phyloP scores from a whole-genome alignment of 2,888 invertebrate species.

The Sturmia bella region DNA sequence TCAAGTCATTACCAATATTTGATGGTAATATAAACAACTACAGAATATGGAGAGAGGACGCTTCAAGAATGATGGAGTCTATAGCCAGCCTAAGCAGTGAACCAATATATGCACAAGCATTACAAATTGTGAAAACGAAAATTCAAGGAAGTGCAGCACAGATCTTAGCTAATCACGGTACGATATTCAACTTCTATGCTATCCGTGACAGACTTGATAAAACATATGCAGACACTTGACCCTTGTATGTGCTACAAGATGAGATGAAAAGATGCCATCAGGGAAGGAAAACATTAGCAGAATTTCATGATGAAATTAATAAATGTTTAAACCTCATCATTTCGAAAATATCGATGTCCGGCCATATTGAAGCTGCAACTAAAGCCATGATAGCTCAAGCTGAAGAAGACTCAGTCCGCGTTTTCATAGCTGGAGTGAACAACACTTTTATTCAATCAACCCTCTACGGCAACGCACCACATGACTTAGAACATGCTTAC shows the following conservation, averaged over 20 bases:
- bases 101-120: not conserved
- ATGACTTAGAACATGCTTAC: too few relatives aligned
- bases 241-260: constrained; percentile 44
- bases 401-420: not conserved
- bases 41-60: too few relatives aligned
- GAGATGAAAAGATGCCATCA: constrained; percentile 38
- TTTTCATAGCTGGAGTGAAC: constrained; percentile 9
- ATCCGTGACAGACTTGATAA: not conserved
- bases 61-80: too few relatives aligned
- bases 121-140: constrained; percentile 14
- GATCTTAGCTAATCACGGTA: constrained; percentile 3
- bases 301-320: not conserved
- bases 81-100: not conserved
- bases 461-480: too few relatives aligned
- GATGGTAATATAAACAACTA: too few relatives aligned
- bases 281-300: constrained; percentile 30
- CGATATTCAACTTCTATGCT: not conserved
- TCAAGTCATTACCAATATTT: too few relatives aligned
- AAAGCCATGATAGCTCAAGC: too few relatives aligned
- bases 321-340: too few relatives aligned
- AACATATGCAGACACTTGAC: constrained; percentile 29
- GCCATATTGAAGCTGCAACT: too few relatives aligned
- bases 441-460: not conserved
- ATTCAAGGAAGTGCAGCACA: not conserved
- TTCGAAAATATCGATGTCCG: too few relatives aligned